phyloP scores from a whole-genome alignment of 2,797 vertebrate genomes.

The Siniperca undulata region DNA sequence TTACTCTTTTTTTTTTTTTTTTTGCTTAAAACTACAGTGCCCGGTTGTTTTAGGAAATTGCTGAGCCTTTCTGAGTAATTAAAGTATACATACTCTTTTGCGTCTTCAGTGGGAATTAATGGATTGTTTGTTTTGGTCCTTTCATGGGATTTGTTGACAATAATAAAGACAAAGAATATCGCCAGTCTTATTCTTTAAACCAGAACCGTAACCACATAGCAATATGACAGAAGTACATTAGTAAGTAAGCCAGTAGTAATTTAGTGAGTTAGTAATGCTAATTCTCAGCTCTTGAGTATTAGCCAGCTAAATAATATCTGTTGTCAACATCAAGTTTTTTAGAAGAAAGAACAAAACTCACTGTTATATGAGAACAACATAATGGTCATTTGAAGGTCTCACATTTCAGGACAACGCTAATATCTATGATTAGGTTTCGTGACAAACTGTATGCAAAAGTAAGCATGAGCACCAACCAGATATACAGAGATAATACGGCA shows the following conservation, averaged over 20 bases:
- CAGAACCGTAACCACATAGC: neutral
- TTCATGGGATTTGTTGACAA: neutral
- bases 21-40: neutral
- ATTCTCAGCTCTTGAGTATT: no score
- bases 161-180: conserved; percentile 3
- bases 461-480: neutral
- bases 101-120: neutral
- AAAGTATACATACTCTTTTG: neutral
- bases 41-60: neutral
- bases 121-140: neutral
- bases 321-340: neutral
- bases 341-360: neutral
- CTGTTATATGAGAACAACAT: neutral
- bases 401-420: conserved; percentile 22
- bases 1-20: neutral
- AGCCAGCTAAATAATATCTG: neutral
- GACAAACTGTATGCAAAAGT: neutral
- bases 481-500: neutral
- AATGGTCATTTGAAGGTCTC: conserved; percentile 6
- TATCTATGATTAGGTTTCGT: neutral
- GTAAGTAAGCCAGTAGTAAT: no score
- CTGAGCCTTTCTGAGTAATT: conserved; percentile 1
- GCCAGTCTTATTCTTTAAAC: neutral
- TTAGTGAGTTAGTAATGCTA: no score
- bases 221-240: neutral